phyloP scores from a whole-genome alignment of 2,888 invertebrate species.

The Serrognathus titanus region DNA sequence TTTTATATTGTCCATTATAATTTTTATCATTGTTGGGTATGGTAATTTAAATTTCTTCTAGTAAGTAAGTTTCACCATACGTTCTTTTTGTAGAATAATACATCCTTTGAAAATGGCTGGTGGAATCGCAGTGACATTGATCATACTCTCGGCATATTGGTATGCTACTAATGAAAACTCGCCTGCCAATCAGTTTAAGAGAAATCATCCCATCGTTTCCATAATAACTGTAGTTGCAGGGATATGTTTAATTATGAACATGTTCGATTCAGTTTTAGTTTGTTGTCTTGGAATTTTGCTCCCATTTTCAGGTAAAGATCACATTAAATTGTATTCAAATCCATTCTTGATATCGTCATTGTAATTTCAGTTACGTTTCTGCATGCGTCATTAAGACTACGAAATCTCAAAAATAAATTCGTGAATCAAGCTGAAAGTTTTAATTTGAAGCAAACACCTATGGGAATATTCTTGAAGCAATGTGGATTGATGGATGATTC shows the following conservation, averaged over 20 bases:
- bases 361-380: slow-evolving; percentile 61
- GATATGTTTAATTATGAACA: slow-evolving; percentile 61
- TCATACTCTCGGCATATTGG: slow-evolving; percentile 58
- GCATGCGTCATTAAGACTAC: slow-evolving; percentile 73
- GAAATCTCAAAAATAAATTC: slow-evolving; percentile 75
- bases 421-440: slow-evolving; percentile 70
- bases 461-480: slow-evolving; percentile 72
- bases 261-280: slow-evolving; percentile 64
- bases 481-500: slow-evolving; percentile 66
- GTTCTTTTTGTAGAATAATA: slow-evolving; percentile 32
- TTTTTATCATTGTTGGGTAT: slow-evolving; percentile 61
- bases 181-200: slow-evolving; percentile 59
- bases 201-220: slow-evolving; percentile 64
- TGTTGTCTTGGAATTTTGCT: slow-evolving; percentile 65
- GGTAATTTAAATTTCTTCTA: slow-evolving; percentile 24
- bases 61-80: neutral
- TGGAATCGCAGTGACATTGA: slow-evolving; percentile 57
- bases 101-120: slow-evolving; percentile 65
- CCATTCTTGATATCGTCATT: neutral
- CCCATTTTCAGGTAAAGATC: slow-evolving; percentile 58
- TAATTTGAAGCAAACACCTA: slow-evolving; percentile 69
- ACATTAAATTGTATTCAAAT: no score
- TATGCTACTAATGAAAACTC: slow-evolving; percentile 60
- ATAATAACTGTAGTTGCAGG: slow-evolving; percentile 51
- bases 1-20: slow-evolving; percentile 61